Evolutionary conservation across 2,888 invertebrate species (phyloP).

Genomic region (Loripinus fragilis): DNA sequence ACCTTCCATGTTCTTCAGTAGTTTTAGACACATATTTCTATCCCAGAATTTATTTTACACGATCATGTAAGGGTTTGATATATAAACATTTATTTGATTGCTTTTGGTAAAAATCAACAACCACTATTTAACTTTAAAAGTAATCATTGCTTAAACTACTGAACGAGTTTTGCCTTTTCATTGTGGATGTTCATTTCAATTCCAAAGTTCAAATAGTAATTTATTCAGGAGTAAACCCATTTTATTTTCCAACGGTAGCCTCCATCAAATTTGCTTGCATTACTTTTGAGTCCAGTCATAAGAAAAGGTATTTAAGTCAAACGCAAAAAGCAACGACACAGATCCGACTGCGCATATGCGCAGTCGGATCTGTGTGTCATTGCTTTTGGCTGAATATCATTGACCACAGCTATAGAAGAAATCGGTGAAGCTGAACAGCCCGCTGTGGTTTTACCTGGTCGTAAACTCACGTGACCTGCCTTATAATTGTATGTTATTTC

Average conservation of each 20-base stretch:
- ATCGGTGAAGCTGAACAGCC: too few relatives aligned
- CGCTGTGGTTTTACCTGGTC: too few relatives aligned
- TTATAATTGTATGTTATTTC: too few relatives aligned
- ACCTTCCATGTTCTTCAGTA: not conserved
- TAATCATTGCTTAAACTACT: not conserved
- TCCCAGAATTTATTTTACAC: not conserved
- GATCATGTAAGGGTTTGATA: not conserved
- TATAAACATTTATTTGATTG: not conserved
- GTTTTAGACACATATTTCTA: not conserved
- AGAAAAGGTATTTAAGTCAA: too few relatives aligned
- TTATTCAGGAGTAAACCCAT: not conserved
- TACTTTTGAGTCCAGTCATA: too few relatives aligned
- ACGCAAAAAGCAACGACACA: too few relatives aligned
- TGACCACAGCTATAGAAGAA: too few relatives aligned
- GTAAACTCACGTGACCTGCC: too few relatives aligned
- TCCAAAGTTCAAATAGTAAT: not conserved
- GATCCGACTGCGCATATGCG: too few relatives aligned
- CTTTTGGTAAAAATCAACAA: not conserved
- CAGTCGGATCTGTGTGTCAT: too few relatives aligned
- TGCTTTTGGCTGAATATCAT: too few relatives aligned
- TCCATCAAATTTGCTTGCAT: too few relatives aligned
- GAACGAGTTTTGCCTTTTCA: not conserved
- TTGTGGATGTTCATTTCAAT: conserved; percentile 1
- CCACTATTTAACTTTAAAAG: not conserved
- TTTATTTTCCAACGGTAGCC: not conserved